Conservation (phyloP, 2,888 invertebrate species). For the Drosophila mercatorum region DNA sequence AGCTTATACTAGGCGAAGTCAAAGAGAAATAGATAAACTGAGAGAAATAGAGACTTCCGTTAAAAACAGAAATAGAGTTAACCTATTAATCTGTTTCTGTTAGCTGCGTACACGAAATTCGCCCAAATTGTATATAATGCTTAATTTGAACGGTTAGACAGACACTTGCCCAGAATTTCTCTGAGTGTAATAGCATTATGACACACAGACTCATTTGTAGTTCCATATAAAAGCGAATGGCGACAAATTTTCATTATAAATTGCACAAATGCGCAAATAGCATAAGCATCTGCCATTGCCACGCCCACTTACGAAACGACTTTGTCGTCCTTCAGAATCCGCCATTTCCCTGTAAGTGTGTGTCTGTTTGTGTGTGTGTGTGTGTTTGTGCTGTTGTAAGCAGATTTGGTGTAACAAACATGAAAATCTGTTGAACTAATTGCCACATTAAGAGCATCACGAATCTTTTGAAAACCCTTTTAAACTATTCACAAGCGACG, state of each 20-base stretch:
- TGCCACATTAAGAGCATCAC: constrained; percentile 11
- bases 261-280: constrained; percentile 67
- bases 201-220: background rate
- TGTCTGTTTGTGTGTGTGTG: constrained; percentile 12
- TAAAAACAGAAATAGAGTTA: no score
- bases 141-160: background rate
- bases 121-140: background rate
- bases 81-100: no score
- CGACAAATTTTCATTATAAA: constrained; percentile 47
- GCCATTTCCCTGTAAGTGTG: constrained; percentile 17
- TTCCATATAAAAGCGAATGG: constrained; percentile 16
- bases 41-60: background rate
- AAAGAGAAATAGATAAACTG: background rate
- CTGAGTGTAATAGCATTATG: constrained; percentile 19
- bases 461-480: background rate
- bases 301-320: constrained; percentile 39
- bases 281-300: constrained; percentile 51
- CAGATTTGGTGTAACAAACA: constrained; percentile 53
- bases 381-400: constrained; percentile 43
- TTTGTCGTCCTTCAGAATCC: constrained; percentile 31
- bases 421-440: constrained; percentile 35
- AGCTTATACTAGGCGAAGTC: background rate
- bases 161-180: background rate
- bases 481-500: no score
- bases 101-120: background rate